Evolutionary conservation across 2,797 vertebrate genomes (phyloP).

Genomic region (Holocentrus rufus): DNA sequence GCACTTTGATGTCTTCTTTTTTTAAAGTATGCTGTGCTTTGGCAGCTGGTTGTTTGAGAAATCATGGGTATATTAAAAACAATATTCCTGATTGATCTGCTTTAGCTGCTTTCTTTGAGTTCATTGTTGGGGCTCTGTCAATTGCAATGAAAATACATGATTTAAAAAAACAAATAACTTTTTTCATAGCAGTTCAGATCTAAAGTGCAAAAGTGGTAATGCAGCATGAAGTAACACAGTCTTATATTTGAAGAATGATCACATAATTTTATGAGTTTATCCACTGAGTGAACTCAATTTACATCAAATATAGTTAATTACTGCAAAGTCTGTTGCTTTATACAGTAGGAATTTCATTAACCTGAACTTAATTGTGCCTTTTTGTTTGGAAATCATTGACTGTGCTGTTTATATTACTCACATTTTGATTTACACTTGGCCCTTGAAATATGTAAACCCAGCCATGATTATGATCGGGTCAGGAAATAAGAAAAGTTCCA

Average conservation of each 20-base stretch:
- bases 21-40: not conserved
- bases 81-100: not conserved
- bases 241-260: slow-evolving; percentile 5
- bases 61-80: not conserved
- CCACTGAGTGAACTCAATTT: not conserved
- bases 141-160: not conserved
- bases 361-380: slow-evolving; percentile 4
- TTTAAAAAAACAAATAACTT: not conserved
- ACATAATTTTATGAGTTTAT: not conserved
- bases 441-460: slow-evolving; percentile 30
- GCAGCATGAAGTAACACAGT: slow-evolving; percentile 1
- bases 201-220: not conserved
- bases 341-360: not conserved
- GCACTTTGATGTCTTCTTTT: slow-evolving; percentile 37
- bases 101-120: not conserved
- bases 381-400: slow-evolving; percentile 28
- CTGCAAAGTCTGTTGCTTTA: not conserved
- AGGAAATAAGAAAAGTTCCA: slow-evolving; percentile 64
- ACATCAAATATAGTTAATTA: slow-evolving; percentile 1
- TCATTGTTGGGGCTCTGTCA: not conserved
- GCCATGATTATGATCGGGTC: slow-evolving; percentile 58
- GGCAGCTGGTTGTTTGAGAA: not conserved
- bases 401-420: slow-evolving; percentile 36
- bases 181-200: not conserved
- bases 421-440: slow-evolving; percentile 49